Evolutionary conservation across 2,113 vertebrate genomes (phyloP).

Genomic region (Tauraco erythrolophus): DNA sequence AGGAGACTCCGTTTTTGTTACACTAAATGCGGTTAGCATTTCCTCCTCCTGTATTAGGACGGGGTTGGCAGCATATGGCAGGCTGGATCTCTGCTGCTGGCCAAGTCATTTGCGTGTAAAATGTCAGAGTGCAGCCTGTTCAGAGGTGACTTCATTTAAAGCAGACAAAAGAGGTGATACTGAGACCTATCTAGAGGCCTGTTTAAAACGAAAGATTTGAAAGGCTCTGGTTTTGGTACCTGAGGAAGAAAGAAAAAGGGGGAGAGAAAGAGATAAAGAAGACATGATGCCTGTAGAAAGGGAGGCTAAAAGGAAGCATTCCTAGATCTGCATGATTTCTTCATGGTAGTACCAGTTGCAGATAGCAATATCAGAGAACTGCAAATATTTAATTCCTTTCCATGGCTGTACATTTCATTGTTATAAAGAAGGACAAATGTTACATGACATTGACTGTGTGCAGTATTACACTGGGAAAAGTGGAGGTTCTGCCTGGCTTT

Average conservation of each 20-base stretch:
- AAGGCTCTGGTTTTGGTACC: background rate
- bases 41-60: background rate
- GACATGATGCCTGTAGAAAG: background rate
- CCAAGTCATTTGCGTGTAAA: background rate
- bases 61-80: background rate
- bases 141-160: background rate
- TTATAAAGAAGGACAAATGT: background rate
- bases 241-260: background rate
- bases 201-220: background rate
- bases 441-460: background rate
- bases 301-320: background rate
- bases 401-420: background rate
- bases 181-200: background rate
- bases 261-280: background rate
- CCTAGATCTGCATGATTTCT: background rate
- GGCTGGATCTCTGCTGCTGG: background rate
- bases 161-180: background rate
- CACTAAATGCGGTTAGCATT: background rate
- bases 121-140: background rate
- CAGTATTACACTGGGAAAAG: background rate
- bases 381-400: background rate
- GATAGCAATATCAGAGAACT: background rate
- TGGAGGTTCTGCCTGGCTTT: background rate
- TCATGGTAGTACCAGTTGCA: background rate
- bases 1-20: background rate